A percentile compares a stretch with the other conserved stretches of the same genome.
Evolutionary conservation across 1,140 invertebrate species (phyloP).

Genomic region (Procambarus clarkii): DNA sequence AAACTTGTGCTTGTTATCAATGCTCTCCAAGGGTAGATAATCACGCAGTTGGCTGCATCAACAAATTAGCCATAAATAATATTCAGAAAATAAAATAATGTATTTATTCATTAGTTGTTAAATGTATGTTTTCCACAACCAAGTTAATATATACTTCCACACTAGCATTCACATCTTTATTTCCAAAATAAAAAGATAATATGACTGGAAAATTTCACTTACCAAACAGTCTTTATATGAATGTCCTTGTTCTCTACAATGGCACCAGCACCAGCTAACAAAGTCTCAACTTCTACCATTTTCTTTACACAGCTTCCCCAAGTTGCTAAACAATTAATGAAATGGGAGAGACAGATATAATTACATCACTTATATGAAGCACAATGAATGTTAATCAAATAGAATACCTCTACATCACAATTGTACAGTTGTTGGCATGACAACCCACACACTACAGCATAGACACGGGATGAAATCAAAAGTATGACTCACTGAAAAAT

Average conservation of each 20-base stretch:
- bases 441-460: no score
- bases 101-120: no score
- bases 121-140: no score
- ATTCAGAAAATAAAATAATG: no score
- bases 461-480: no score
- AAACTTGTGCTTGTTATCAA: conserved; percentile 74
- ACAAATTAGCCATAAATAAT: conserved; percentile 18
- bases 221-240: conserved; percentile 75
- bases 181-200: not conserved
- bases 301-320: conserved; percentile 73
- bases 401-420: no score
- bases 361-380: no score
- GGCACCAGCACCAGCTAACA: conserved; percentile 74
- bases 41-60: conserved; percentile 81
- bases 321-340: conserved; percentile 73
- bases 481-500: no score
- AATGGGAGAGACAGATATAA: no score
- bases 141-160: not conserved
- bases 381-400: no score
- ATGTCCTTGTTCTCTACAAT: conserved; percentile 62
- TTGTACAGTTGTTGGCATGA: no score
- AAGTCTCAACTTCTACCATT: conserved; percentile 74
- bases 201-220: conserved; percentile 9
- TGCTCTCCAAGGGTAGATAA: conserved; percentile 79
- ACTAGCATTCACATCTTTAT: not conserved